Conservation (phyloP, 2,888 invertebrate genomes). For the Ceramica pisi region DNA sequence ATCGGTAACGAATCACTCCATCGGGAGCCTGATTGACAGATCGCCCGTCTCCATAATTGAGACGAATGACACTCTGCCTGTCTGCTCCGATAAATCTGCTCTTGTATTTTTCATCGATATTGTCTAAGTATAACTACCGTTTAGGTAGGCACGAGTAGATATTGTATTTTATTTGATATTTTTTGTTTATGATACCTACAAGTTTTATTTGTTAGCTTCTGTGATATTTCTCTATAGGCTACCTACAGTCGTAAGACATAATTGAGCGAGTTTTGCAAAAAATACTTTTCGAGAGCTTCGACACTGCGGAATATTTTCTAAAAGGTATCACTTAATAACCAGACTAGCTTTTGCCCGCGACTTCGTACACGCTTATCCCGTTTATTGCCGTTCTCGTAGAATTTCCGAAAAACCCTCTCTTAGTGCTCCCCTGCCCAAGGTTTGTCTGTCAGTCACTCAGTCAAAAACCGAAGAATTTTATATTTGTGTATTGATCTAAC, state of each 20-base stretch:
- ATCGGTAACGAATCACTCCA: constrained; percentile 87
- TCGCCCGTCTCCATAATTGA: constrained; percentile 89
- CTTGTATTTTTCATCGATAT: constrained; percentile 73
- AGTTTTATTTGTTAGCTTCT: background rate
- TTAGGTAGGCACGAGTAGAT: background rate
- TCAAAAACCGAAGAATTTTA: too few relatives aligned
- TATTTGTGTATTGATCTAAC: background rate
- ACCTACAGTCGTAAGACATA: background rate
- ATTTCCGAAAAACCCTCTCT: too few relatives aligned
- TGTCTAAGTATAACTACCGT: constrained; percentile 44
- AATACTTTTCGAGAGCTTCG: background rate
- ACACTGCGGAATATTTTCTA: background rate
- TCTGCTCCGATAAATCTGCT: constrained; percentile 81
- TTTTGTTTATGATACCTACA: background rate
- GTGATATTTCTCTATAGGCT: background rate
- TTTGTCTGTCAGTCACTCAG: too few relatives aligned
- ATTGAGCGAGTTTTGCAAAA: background rate
- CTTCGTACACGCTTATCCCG: too few relatives aligned
- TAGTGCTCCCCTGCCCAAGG: too few relatives aligned
- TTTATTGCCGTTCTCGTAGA: too few relatives aligned
- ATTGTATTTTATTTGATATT: constrained; percentile 1
- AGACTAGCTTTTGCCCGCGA: too few relatives aligned
- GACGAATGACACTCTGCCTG: constrained; percentile 85
- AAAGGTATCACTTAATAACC: background rate
- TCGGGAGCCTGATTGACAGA: constrained; percentile 89